A percentile compares a stretch with the other conserved stretches of the same genome.
Evolutionary conservation across 2,888 invertebrate genomes (phyloP).

Genomic region (Philopedon plagiatum): DNA sequence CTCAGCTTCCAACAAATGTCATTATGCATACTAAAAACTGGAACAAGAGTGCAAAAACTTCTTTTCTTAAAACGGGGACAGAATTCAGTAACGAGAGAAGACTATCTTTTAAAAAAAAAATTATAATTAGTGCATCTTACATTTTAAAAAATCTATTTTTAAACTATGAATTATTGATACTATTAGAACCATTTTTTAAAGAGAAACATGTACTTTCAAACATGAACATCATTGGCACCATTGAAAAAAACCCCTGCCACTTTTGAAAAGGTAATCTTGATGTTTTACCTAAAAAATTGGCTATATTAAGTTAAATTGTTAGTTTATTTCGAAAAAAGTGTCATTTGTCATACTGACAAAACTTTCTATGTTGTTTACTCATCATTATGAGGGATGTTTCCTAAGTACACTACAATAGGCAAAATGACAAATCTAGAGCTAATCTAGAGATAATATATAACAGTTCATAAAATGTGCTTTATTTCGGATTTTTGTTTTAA

Average conservation of each 20-base stretch:
- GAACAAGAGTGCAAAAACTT: not conserved
- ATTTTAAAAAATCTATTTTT: conserved; percentile 5
- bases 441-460: too few relatives aligned
- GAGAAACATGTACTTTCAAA: conserved; percentile 15
- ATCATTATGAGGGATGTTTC: too few relatives aligned
- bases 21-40: too few relatives aligned
- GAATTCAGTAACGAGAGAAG: not conserved
- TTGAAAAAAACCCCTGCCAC: conserved; percentile 50
- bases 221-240: conserved; percentile 49
- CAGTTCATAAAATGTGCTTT: too few relatives aligned
- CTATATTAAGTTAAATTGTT: not conserved
- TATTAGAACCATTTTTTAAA: not conserved
- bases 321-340: too few relatives aligned
- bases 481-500: too few relatives aligned
- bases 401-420: too few relatives aligned
- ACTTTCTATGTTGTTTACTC: too few relatives aligned
- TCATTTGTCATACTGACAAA: too few relatives aligned
- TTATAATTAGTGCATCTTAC: not conserved
- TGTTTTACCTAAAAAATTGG: conserved; percentile 12
- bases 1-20: too few relatives aligned
- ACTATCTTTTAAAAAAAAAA: not conserved
- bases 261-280: conserved; percentile 6
- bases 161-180: not conserved
- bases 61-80: not conserved
- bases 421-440: too few relatives aligned